Evolutionary conservation across 2,888 invertebrate species (phyloP).

Genomic region (Parascotia fuliginaria): DNA sequence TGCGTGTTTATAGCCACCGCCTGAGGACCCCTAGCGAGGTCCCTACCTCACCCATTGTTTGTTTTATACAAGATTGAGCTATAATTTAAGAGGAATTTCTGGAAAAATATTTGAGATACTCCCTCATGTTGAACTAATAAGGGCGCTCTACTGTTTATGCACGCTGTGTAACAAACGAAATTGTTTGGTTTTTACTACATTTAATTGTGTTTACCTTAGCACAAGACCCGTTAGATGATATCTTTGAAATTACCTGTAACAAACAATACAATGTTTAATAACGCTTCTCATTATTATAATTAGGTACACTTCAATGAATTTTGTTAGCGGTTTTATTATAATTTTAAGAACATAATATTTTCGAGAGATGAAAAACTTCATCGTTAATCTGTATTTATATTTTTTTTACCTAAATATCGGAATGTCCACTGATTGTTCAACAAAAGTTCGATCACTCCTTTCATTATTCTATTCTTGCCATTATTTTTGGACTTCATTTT

Average conservation of each 20-base stretch:
- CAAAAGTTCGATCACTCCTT: no score
- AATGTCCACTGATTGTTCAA: no score
- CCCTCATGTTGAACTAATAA: slow-evolving; percentile 5
- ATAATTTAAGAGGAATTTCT: slow-evolving; percentile 14
- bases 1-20: slow-evolving; percentile 8
- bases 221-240: not conserved
- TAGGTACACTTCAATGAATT: no score
- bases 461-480: no score
- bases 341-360: no score
- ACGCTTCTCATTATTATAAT: not conserved
- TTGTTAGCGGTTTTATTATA: no score
- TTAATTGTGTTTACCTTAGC: slow-evolving; percentile 12
- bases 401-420: no score
- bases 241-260: slow-evolving; percentile 11
- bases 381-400: no score
- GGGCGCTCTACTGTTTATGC: not conserved
- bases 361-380: no score
- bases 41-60: slow-evolving; percentile 7
- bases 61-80: slow-evolving; percentile 11
- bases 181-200: not conserved
- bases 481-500: no score
- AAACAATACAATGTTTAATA: slow-evolving; percentile 2
- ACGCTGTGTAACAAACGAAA: not conserved
- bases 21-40: slow-evolving; percentile 7
- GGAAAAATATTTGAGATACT: not conserved